A percentile compares a stretch with the other conserved stretches of the same genome.
Conservation (phyloP, 23 tunicate genomes). For the Phallusia fumigata region DNA sequence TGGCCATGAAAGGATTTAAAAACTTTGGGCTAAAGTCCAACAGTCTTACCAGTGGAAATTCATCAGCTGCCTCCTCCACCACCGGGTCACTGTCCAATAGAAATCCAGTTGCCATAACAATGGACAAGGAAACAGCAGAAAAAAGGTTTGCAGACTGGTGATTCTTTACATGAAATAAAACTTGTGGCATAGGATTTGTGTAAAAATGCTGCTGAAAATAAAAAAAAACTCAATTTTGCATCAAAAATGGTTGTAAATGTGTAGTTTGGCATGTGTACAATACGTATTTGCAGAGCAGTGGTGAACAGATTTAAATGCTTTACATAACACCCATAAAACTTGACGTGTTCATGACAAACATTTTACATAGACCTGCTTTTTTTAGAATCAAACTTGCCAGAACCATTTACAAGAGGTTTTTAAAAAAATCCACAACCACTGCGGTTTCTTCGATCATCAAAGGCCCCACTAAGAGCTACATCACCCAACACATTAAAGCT, state of each 20-base stretch:
- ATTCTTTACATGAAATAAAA: no score
- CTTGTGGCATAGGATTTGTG: no score
- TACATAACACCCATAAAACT: no score
- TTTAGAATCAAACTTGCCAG: constrained; percentile 65
- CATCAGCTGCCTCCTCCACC: constrained; percentile 92
- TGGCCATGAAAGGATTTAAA: constrained; percentile 88
- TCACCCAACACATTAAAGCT: constrained; percentile 53
- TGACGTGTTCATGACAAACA: no score
- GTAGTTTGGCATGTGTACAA: no score
- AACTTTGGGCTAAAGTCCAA: constrained; percentile 64
- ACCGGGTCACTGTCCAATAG: constrained; percentile 61
- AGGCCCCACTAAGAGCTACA: constrained; percentile 70
- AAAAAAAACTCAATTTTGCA: no score
- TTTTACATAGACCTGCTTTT: not conserved
- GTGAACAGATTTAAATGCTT: no score
- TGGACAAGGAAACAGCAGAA: constrained; percentile 36
- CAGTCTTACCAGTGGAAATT: constrained; percentile 46
- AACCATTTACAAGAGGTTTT: constrained; percentile 55
- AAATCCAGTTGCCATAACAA: not conserved
- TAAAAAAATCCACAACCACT: constrained; percentile 23
- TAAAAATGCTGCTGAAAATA: no score
- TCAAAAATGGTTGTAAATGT: no score
- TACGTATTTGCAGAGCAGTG: no score
- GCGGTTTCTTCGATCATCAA: constrained; percentile 33
- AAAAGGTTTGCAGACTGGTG: constrained; percentile 39